Evolutionary conservation across 2,797 vertebrate genomes (phyloP), one percentile per base, ranked within the genome.

Genomic region (Takifugu ocellatus): DNA sequence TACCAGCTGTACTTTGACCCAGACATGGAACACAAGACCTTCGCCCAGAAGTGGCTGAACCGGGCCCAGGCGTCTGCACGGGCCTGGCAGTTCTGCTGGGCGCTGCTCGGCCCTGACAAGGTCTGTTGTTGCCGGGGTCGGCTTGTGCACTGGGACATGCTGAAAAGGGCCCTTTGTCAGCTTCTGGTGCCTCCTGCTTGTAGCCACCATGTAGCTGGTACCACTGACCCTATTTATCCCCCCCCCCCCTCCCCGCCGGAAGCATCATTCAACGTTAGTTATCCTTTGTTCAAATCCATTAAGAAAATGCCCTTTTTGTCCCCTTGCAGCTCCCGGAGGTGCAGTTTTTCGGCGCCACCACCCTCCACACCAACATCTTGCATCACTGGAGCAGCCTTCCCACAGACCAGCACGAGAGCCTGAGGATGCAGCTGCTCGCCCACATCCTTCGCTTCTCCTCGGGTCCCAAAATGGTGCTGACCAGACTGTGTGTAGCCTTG

Each of bases 21-120:
- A 8, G 95, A 96, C 85, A 99, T 98, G 68, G 94, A 93, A 74
- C 94, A 87, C 77, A 99, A 99, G 91, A 96, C 94, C 77, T 72
- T 94, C 79, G 97, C 97, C 73, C 97, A 99, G 90, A 96, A 96
- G 91, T 99, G 97, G 97, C 89, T 99, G 82, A 95, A 94, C 89
- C 93, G 94, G 81, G 96, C 97, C 0, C 97, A 98, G 88, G 91
- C 93, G 0, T 98, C 97, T 1, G 92, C 95, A 5, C 94, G 96
- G 80, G 97, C 95, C 0, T 99, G 97, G 97, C 94, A 95, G 62
- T 99, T 97, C 92, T 97, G 96, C 87, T 99, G 97, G 97, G 87
- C 92, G 47, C 90, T 99, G 59, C 91, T 99, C 43, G 86, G 90
- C 58, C 91, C 92, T 0, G 94, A 96, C 79, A 98, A 98, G 90